phyloP scores from a whole-genome alignment of 1,140 invertebrate genomes.

The Centruroides vittatus region DNA sequence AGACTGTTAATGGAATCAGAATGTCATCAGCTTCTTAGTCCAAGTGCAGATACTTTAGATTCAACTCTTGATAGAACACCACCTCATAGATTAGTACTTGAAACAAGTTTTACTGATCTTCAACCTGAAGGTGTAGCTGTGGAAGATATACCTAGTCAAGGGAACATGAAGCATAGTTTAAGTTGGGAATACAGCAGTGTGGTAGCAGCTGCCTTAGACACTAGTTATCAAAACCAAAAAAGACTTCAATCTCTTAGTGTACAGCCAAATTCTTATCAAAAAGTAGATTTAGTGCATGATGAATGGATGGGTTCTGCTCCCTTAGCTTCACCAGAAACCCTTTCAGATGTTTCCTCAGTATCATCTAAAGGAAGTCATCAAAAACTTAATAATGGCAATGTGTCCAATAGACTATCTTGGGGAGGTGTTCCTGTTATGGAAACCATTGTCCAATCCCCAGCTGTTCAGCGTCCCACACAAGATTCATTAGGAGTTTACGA shows the following conservation, averaged over 20 bases:
- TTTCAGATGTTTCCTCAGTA: conserved; percentile 56
- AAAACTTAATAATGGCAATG: conserved; percentile 6
- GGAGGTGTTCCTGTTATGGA: conserved; percentile 11
- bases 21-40: conserved; percentile 5
- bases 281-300: conserved; percentile 29
- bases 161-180: not conserved
- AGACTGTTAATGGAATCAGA: conserved; percentile 25
- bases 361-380: conserved; percentile 22
- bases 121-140: conserved; percentile 14
- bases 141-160: conserved; percentile 2
- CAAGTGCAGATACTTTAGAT: conserved; percentile 15
- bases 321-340: conserved; percentile 65
- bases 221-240: not conserved
- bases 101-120: conserved; percentile 58
- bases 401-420: conserved; percentile 11
- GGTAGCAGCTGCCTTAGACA: conserved; percentile 6
- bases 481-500: conserved; percentile 2
- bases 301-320: conserved; percentile 52
- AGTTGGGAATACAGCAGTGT: conserved; percentile 19
- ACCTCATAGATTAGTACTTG: conserved; percentile 45
- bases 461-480: conserved; percentile 9
- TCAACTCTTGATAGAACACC: conserved; percentile 26
- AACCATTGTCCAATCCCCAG: conserved; percentile 14
- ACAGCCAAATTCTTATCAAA: conserved; percentile 3
- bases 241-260: conserved; percentile 4